Evolutionary conservation across 2,113 vertebrate genomes (phyloP), one percentile per base, ranked within the genome.

Genomic region (Osmerus eperlanus): DNA sequence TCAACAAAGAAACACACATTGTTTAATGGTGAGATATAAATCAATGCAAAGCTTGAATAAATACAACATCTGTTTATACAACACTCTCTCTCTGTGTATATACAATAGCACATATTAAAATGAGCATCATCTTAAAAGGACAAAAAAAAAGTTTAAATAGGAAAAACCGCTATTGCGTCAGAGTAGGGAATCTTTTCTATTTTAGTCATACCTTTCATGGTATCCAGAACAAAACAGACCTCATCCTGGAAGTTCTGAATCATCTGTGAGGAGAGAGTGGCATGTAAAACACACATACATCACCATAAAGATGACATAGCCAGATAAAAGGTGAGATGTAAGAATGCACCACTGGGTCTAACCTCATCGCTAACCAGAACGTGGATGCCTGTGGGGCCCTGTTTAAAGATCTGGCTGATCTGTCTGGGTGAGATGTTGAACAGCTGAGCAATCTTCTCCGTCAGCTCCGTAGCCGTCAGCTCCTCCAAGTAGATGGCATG

Each of bases 191-290:
- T 47, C 41, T 47, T 47, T 47, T 47, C 41, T 47, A 47, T 47
- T 47, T 47, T 19, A 18, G 16, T 16, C 68, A 77, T 92, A 95
- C 97, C 96, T 96, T 98, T 97, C 95, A 99, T 96, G 70, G 96
- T 98, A 89, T 99, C 96, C 91, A 99, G 89, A 80, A 99, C 88
- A 80, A 98, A 99, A 88, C 95, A 98, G 3, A 96, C 92, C 90
- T 99, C 97, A 62, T 99, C 97, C 81, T 96, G 96, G 89, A 98
- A 97, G 83, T 98, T 99, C 85, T 97, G 97, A 75, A 98, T 97
- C 97, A 98, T 98, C 97, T 97, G 88, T 69, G 81, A 83, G 66
- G 68, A 41, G 23, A 8, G 29, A 47, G 19, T 75, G 58, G 71
- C 36, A 51, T 62, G 23, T 29, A 14, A 36, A 11, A 18, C 16